Conservation (phyloP, 2,797 vertebrate species). For the Galago senegalensis region DNA sequence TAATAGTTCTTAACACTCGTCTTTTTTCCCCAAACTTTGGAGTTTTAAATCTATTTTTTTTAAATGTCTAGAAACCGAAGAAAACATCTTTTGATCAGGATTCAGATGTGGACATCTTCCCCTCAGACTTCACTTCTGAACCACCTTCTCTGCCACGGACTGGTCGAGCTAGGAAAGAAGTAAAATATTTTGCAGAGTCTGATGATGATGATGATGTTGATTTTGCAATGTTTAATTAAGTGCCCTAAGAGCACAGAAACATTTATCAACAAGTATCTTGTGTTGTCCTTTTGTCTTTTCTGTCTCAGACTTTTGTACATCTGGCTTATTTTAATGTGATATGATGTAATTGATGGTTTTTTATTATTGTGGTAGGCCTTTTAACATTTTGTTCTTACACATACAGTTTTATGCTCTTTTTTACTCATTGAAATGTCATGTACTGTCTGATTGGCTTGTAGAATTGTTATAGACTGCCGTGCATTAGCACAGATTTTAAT, state of each 20-base stretch:
- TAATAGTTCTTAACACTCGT: not conserved
- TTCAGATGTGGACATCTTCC: conserved; percentile 93
- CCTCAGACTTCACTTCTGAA: conserved; percentile 89
- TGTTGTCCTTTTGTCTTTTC: conserved; percentile 93
- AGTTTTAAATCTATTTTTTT: conserved; percentile 54
- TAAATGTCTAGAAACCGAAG: conserved; percentile 92
- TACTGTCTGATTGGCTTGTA: conserved; percentile 98
- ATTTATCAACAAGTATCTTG: conserved; percentile 91
- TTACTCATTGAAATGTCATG: conserved; percentile 98
- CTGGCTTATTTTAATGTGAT: conserved; percentile 96
- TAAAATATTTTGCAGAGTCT: conserved; percentile 97
- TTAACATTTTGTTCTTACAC: conserved; percentile 97
- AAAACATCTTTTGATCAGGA: conserved; percentile 92
- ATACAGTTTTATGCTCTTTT: conserved; percentile 97
- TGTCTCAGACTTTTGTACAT: conserved; percentile 99
- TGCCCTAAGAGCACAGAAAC: conserved; percentile 90
- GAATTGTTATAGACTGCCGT: conserved; percentile 95
- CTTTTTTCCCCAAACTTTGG: not conserved
- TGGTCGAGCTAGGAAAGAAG: conserved; percentile 96
- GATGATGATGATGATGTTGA: conserved; percentile 94
- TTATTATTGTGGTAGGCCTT: conserved; percentile 98
- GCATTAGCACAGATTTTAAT: conserved; percentile 98
- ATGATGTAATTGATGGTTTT: conserved; percentile 96
- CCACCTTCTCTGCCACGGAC: conserved; percentile 91
- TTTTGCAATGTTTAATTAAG: conserved; percentile 97